Evolutionary conservation across 2,888 invertebrate species (phyloP).

Genomic region (Tricholauxania praeusta): DNA sequence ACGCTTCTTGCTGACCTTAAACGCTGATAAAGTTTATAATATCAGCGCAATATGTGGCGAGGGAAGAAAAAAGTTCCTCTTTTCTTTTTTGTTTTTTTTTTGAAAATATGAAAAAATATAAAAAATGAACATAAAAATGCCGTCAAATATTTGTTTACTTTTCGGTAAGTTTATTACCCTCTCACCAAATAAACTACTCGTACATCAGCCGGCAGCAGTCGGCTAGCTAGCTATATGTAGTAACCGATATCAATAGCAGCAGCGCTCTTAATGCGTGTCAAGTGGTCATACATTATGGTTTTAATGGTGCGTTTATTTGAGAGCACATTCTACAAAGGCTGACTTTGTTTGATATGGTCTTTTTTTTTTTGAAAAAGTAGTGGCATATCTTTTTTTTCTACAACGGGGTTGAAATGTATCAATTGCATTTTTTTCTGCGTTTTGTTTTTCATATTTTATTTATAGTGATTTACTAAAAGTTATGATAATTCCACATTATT

Average conservation of each 20-base stretch:
- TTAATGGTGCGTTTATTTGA: slow-evolving; percentile 30
- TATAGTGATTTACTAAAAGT: no score
- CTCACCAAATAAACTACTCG: no score
- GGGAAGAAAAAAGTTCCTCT: not conserved
- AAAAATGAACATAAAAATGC: not conserved
- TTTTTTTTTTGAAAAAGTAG: not conserved
- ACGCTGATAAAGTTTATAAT: slow-evolving; percentile 5
- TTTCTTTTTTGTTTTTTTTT: not conserved
- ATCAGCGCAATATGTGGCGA: not conserved
- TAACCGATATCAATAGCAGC: not conserved
- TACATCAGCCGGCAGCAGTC: no score
- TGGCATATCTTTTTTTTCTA: not conserved
- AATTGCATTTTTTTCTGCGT: slow-evolving; percentile 1
- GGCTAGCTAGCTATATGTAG: not conserved
- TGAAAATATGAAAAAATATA: not conserved
- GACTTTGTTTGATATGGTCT: not conserved
- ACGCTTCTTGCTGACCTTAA: slow-evolving; percentile 1
- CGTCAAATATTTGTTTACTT: slow-evolving; percentile 24
- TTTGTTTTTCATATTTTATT: no score
- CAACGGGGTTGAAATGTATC: not conserved
- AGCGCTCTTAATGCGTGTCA: slow-evolving; percentile 43
- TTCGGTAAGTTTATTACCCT: slow-evolving; percentile 10
- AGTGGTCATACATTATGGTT: slow-evolving; percentile 43
- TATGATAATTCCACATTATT: no score
- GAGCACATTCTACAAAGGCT: not conserved